Conservation (phyloP, 2,113 vertebrate species). For the Empidonax traillii region DNA sequence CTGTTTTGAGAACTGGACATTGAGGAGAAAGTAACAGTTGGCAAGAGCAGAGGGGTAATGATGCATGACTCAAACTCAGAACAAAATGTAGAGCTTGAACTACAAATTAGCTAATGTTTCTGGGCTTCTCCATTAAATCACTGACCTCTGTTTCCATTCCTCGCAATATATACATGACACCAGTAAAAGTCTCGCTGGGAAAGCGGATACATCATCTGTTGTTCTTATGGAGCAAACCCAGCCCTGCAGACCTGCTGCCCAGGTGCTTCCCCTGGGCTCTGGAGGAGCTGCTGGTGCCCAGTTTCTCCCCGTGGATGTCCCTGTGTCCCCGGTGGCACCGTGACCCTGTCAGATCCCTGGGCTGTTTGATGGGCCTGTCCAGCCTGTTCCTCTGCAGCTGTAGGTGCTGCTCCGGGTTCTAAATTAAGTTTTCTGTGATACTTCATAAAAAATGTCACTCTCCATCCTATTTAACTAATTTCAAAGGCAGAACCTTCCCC, state of each 20-base stretch:
- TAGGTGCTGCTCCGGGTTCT: background rate
- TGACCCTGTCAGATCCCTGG: rapidly evolving
- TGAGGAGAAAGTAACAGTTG: conserved; percentile 19
- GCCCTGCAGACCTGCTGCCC: background rate
- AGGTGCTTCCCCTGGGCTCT: background rate
- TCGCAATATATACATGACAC: background rate
- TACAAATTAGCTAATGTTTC: conserved; percentile 37
- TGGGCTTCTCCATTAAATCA: conserved; percentile 2
- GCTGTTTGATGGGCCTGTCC: background rate
- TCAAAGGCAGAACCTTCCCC: background rate
- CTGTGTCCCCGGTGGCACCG: background rate
- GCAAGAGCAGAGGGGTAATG: conserved; percentile 54
- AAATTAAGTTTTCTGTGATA: background rate
- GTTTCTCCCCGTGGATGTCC: rapidly evolving
- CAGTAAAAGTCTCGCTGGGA: background rate
- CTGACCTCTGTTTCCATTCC: background rate
- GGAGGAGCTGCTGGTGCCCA: background rate
- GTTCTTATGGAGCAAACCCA: background rate
- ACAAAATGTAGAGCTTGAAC: conserved; percentile 27
- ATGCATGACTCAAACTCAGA: conserved; percentile 41
- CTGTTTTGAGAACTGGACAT: background rate
- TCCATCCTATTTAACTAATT: background rate
- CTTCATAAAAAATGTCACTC: background rate
- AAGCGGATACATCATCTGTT: background rate
- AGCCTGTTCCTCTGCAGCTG: background rate